Evolutionary conservation across 1,140 invertebrate genomes (phyloP), one percentile per base, ranked within the genome.

Genomic region (Drosophila kepulauana): DNA sequence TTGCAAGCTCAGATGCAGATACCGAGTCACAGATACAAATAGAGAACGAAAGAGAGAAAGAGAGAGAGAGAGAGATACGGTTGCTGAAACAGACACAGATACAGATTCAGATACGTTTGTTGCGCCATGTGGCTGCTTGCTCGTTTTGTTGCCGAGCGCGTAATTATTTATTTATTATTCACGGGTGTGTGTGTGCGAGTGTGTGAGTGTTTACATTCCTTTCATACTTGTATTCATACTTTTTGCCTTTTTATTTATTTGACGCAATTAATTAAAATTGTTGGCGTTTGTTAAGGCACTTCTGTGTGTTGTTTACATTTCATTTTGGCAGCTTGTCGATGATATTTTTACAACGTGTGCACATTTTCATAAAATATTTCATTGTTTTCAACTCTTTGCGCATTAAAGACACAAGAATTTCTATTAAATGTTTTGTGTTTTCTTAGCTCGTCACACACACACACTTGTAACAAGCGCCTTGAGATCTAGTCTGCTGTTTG

Each of bases 211-310:
- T 28, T 49, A 63, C 66, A 64, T 63, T 38, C 43, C 38, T 54
- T 13, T 48, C 48, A 46, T 49, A 56, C 49, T 41, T 57, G 64
- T 13, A 46, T 38, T 56, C 52, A 38, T 48, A 38, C 49, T 43
- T 69, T 49, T 51, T 52, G 48, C 16, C 15, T 66, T 59, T 61
- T 75, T 38, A 76, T 71, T 71, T 48, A 59, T 76, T 76, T 70
- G 25, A 49, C 67, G 72, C 64, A 75, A 78, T 84, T 84, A 88
- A 78, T 87, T 67, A 78, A 84, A 80, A 59, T 57, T 66, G 33
- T 61, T 54, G 35, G 15, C 33, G 30, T 65, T 13, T 52, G 52
- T 75, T 49, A 6, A 49, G 56, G 33, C 46, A 58, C 46, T 54
- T 71, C 38, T 49, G 20, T 25, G 20, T 25, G n/a, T 16, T 81